A percentile compares a stretch with the other conserved stretches of the same genome.
These are phyloP conservation scores for Oopsacas minuta DNA, from an alignment of 37 sponge, comb jelly and placozoan species.

Conservation along the genomic window DNA sequence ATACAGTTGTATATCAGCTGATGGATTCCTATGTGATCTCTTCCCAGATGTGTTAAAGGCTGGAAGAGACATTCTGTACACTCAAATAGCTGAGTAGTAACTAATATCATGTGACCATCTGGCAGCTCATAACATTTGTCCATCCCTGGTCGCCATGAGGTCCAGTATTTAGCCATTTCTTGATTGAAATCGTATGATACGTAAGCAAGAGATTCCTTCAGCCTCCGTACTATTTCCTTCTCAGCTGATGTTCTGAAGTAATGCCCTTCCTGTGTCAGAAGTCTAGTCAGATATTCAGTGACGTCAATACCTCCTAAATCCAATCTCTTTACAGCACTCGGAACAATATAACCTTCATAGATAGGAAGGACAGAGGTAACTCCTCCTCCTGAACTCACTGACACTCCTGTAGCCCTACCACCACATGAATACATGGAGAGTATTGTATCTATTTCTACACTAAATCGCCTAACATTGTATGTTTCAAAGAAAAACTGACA, in stretches of 20 bases:
- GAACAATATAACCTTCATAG: neutral
- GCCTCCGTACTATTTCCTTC: neutral
- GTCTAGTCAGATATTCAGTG: neutral
- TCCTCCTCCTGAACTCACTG: neutral
- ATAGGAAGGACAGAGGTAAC: neutral
- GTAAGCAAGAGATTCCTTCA: neutral
- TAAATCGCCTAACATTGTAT: neutral
- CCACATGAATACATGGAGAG: neutral
- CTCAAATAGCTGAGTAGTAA: neutral
- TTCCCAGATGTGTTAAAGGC: neutral
- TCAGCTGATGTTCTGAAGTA: neutral
- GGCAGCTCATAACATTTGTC: neutral
- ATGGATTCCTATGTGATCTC: neutral
- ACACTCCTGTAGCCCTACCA: neutral
- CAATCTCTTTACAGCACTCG: neutral
- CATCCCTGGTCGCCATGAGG: neutral
- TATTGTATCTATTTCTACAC: neutral
- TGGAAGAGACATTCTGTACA: slow-evolving; percentile 2
- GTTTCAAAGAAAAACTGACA: neutral
- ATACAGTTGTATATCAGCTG: neutral
- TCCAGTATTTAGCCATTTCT: neutral
- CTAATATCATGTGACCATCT: neutral
- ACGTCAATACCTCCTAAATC: neutral
- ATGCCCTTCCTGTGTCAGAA: neutral
- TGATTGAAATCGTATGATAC: slow-evolving; percentile 12